These are phyloP conservation scores for Adelphocoris suturalis DNA, from an alignment of 2,888 invertebrate species.

Conservation along the genomic window DNA sequence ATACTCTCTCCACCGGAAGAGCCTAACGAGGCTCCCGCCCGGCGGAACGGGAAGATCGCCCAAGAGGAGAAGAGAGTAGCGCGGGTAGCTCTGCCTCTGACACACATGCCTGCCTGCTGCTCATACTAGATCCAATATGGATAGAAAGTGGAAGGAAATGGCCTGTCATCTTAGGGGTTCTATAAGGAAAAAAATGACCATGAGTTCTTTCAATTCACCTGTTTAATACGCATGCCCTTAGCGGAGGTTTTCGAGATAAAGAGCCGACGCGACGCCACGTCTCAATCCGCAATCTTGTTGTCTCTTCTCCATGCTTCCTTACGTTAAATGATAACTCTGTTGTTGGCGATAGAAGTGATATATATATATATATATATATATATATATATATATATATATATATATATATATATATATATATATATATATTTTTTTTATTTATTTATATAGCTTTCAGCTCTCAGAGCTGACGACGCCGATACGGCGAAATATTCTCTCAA, in stretches of 20 bases:
- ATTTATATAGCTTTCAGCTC: too few relatives aligned
- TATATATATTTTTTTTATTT: too few relatives aligned
- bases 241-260: background rate
- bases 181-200: conserved; percentile 14
- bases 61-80: conserved; percentile 21
- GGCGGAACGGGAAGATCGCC: conserved; percentile 50
- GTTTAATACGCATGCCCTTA: conserved; percentile 29
- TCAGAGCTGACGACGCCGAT: too few relatives aligned
- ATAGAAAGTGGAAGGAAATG: conserved; percentile 64
- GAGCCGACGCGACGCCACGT: conserved; percentile 9
- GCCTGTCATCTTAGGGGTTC: conserved; percentile 48
- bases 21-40: conserved; percentile 60
- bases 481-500: too few relatives aligned
- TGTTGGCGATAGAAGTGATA: background rate
- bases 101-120: conserved; percentile 47
- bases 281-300: conserved; percentile 34
- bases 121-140: conserved; percentile 63
- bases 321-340: background rate
- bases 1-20: conserved; percentile 69
- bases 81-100: conserved; percentile 29
- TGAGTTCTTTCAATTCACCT: background rate
- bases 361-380: too few relatives aligned
- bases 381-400: too few relatives aligned
- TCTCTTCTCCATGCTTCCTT: background rate
- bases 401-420: too few relatives aligned